phyloP scores from a whole-genome alignment of 2,888 invertebrate species.

The Neoitamus cyanurus region DNA sequence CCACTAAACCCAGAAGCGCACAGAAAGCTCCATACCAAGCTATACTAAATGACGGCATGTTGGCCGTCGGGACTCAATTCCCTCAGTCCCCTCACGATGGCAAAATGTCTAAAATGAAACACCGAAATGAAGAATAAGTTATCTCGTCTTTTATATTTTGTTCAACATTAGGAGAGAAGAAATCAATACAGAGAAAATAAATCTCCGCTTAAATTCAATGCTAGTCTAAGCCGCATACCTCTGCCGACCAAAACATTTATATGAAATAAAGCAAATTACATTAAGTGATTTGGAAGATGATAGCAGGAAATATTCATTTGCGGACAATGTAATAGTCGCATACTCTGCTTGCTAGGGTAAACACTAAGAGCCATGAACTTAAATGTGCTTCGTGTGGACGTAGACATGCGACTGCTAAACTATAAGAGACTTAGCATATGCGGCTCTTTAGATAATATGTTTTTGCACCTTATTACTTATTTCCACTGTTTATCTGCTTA shows the following conservation, averaged over 20 bases:
- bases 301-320: conserved; percentile 53
- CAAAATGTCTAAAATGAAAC: conserved; percentile 10
- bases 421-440: neutral
- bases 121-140: neutral
- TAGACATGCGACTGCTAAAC: neutral
- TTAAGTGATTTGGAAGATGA: conserved; percentile 52
- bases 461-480: neutral
- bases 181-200: neutral
- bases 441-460: too few relatives aligned
- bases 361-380: conserved; percentile 27
- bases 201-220: neutral
- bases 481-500: neutral
- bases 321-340: neutral
- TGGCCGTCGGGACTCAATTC: conserved; percentile 49
- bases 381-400: neutral
- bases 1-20: conserved; percentile 51
- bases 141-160: neutral
- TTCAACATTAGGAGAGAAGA: neutral
- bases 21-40: conserved; percentile 48
- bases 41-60: conserved; percentile 51
- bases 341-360: neutral
- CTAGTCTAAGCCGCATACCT: neutral
- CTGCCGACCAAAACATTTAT: conserved; percentile 18
- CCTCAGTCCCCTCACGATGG: conserved; percentile 49
- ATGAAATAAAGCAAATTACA: conserved; percentile 47